Conservation (phyloP, 1,140 invertebrate species). For the Drosophila subobscura region DNA sequence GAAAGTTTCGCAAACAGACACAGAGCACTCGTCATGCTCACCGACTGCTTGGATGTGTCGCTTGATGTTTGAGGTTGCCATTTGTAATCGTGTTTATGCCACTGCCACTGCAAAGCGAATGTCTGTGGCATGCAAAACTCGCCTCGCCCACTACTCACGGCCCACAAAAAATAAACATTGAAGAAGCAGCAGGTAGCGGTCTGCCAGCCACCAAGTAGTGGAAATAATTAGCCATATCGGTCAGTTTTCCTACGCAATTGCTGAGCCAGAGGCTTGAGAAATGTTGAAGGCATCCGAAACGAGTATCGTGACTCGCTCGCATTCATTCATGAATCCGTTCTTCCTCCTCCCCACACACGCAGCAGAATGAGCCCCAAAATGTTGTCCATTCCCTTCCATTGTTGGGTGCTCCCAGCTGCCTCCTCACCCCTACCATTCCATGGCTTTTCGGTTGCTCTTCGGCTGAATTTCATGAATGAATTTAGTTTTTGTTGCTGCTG, state of each 20-base stretch:
- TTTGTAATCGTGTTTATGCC: slow-evolving; percentile 25
- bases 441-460: slow-evolving; percentile 32
- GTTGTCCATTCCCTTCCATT: no score
- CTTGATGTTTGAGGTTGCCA: slow-evolving; percentile 15
- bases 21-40: slow-evolving; percentile 37
- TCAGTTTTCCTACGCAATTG: slow-evolving; percentile 27
- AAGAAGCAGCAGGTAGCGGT: slow-evolving; percentile 6
- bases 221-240: slow-evolving; percentile 34
- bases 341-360: not conserved
- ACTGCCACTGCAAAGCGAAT: slow-evolving; percentile 50
- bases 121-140: slow-evolving; percentile 37
- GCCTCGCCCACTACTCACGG: slow-evolving; percentile 34
- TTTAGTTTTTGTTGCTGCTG: slow-evolving; percentile 53
- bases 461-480: slow-evolving; percentile 77
- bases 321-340: slow-evolving; percentile 39
- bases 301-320: not conserved
- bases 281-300: slow-evolving; percentile 12
- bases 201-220: slow-evolving; percentile 11
- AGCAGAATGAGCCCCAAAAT: no score
- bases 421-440: slow-evolving; percentile 2
- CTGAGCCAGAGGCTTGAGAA: slow-evolving; percentile 10
- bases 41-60: slow-evolving; percentile 17
- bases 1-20: slow-evolving; percentile 52
- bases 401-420: not conserved
- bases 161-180: slow-evolving; percentile 8